phyloP scores from a whole-genome alignment of 2,888 invertebrate species.

The Isoperla grammatica region DNA sequence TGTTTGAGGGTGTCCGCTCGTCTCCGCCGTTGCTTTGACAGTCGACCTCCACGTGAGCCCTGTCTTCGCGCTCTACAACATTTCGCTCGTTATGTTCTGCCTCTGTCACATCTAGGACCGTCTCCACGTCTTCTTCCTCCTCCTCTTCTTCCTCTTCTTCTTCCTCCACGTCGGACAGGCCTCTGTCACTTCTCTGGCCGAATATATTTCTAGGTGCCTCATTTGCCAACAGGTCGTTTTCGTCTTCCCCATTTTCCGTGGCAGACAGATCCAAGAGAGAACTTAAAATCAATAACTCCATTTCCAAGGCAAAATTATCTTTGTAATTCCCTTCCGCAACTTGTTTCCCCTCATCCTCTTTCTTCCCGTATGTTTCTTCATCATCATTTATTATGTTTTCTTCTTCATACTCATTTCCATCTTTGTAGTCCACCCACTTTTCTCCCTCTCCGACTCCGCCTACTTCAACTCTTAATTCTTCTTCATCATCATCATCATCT shows the following conservation, averaged over 20 bases:
- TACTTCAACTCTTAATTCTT: not conserved
- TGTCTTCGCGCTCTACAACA: no score
- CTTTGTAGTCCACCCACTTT: not conserved
- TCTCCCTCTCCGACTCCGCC: not conserved
- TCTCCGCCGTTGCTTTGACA: not conserved
- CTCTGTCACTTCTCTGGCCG: not conserved
- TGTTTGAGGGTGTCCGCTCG: not conserved
- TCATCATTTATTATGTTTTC: constrained; percentile 1
- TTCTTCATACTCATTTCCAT: not conserved
- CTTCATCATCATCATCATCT: constrained; percentile 2
- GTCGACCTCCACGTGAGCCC: no score
- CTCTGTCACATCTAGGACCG: not conserved
- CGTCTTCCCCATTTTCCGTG: not conserved
- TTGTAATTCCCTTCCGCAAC: not conserved
- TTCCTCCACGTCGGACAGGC: constrained; percentile 10
- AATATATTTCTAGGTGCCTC: not conserved
- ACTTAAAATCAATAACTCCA: constrained; percentile 9
- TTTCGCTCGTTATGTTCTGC: no score
- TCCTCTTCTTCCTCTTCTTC: not conserved
- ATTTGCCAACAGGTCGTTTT: not conserved
- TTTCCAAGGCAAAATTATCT: not conserved
- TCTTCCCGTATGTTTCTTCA: not conserved
- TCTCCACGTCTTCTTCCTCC: not conserved
- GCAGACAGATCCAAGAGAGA: not conserved
- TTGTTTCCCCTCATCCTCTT: no score